phyloP scores from a whole-genome alignment of 2,888 invertebrate species.

The Nomada fabriciana region DNA sequence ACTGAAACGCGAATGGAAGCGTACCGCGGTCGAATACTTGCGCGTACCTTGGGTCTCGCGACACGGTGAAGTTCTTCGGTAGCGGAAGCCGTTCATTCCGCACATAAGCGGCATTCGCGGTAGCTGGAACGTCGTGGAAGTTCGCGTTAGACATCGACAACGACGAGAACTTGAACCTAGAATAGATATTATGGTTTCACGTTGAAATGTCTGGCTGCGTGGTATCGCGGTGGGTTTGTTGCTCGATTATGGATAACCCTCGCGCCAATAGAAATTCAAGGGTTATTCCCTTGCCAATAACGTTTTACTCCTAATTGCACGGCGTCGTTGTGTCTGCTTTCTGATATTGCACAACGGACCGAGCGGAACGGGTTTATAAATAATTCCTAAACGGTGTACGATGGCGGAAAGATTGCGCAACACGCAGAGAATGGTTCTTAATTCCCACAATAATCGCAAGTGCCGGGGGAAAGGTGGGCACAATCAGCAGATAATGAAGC shows the following conservation, averaged over 20 bases:
- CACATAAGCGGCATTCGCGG: constrained; percentile 38
- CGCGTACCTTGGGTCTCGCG: constrained; percentile 54
- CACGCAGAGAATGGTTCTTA: constrained; percentile 13
- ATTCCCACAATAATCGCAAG: constrained; percentile 29
- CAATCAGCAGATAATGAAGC: constrained; percentile 54
- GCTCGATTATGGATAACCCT: neutral
- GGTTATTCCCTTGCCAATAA: neutral
- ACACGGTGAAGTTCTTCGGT: constrained; percentile 33
- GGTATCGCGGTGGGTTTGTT: constrained; percentile 24
- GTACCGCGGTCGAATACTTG: constrained; percentile 13
- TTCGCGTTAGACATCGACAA: constrained; percentile 47
- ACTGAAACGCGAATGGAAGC: constrained; percentile 10
- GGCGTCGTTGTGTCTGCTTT: too few relatives aligned
- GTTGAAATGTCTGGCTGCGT: constrained; percentile 37
- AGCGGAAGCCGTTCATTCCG: constrained; percentile 58
- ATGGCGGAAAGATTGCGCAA: constrained; percentile 6
- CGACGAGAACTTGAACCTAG: constrained; percentile 12
- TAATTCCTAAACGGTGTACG: neutral
- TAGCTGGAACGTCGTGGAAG: constrained; percentile 39
- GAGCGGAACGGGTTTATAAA: neutral
- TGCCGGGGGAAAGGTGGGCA: constrained; percentile 4
- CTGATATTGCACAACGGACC: neutral
- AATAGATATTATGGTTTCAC: constrained; percentile 20
- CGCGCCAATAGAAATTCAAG: neutral
- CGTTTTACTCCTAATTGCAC: neutral